Conservation (phyloP, 1,140 invertebrate species). For the Lepidurus arcticus region DNA sequence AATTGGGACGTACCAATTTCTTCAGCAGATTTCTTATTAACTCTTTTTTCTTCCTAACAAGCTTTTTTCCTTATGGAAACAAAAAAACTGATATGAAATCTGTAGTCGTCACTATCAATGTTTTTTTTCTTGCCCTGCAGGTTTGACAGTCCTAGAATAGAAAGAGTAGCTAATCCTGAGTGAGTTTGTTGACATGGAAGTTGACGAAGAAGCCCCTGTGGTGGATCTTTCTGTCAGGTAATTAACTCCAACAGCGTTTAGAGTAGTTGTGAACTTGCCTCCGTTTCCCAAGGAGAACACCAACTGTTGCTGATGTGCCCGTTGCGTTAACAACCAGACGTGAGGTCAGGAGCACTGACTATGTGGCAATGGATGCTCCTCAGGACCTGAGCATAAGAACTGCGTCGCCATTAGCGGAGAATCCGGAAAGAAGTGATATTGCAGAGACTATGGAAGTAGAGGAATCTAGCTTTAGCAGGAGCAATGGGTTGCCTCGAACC, state of each 20-base stretch:
- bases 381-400: slow-evolving; percentile 28
- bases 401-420: background rate
- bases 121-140: no score
- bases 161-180: no score
- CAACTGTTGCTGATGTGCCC: background rate
- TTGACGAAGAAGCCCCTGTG: slow-evolving; percentile 58
- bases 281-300: background rate
- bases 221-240: slow-evolving; percentile 71
- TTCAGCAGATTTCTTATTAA: no score
- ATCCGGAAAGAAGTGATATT: background rate
- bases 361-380: slow-evolving; percentile 22
- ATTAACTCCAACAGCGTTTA: slow-evolving; percentile 33
- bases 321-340: slow-evolving; percentile 3
- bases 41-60: background rate
- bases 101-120: no score
- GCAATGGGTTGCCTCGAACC: background rate
- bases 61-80: background rate
- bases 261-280: background rate
- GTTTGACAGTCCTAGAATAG: no score
- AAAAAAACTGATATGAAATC: slow-evolving; percentile 40
- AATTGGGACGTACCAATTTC: no score
- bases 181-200: slow-evolving; percentile 49
- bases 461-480: slow-evolving; percentile 24
- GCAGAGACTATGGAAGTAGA: slow-evolving; percentile 12
- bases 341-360: background rate